Base-by-base conservation (phyloP, 2,888 invertebrate species). In the Pinctada fucata region DNA sequence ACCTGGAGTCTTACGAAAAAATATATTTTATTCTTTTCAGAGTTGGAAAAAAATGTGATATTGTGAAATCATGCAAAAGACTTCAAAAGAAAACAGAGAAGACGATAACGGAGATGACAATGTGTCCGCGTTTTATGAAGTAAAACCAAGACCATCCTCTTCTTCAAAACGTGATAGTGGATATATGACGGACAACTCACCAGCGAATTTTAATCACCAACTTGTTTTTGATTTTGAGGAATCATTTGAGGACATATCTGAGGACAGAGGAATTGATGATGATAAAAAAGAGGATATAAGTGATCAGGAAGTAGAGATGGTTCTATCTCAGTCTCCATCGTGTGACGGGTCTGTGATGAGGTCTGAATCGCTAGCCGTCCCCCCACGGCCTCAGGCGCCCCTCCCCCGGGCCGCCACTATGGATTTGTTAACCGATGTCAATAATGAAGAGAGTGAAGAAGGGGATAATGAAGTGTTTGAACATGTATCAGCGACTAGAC, bases 171-270 rank as follows among this genome's bases (percentile, higher is more conserved):
- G 89, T 6, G 90, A 90, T 82, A 89, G 89, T 81, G 90, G 90
- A 31, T 90, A 89, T 82, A 79, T 85, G 66, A 89, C 90, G 0
- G 90, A 89, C 74, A 84, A 79, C 66, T 89, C 90, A 2, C 89
- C 90, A 16, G 87, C 88, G 10, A 83, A 82, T 4, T 79, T 78
- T 50, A 80, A 80, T 48, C 80, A 84, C 50, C 72, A 73, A 13
- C 71, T 78, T n/a, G 83, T 79, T 45, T 89, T 89, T 79, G 85
- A 84, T 8, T 89, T 87, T 81, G 89, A 88, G 31, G 74, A 78
- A 58, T 74, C 75, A 16, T 72, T 58, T 6, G 72, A 48, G 52
- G 51, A 64, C n/a, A 63, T 51, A 16, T 31, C 48, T 6, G 47
- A 45, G 58, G n/a, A 65, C 49, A 64, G 13, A 10, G 16, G 10